Evolutionary conservation across 2,797 vertebrate genomes (phyloP), one percentile per base, ranked within the genome.

Genomic region (Harpagifer antarcticus): DNA sequence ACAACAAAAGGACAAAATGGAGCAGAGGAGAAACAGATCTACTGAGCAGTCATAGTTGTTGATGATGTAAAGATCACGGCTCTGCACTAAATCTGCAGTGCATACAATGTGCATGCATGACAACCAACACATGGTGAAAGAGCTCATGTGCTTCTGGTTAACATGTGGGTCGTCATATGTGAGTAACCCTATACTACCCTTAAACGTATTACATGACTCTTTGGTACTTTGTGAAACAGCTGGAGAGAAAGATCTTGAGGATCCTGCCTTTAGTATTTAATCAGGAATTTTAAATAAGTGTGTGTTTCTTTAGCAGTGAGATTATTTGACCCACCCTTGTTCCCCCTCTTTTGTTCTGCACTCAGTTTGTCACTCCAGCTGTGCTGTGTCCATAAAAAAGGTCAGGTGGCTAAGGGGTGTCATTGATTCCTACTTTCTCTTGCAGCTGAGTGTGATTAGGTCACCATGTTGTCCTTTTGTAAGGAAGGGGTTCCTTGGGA

Each of bases 1-100:
- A 87, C 85, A 87, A 94, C 91, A 89, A 88, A 88, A 89, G 86
- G 78, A 68, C 79, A 82, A 27, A 83, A 72, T 86, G 86, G 82
- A 83, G 61, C 58, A 82, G 74, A 74, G 62, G 76, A 61, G 76
- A 89, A 72, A 76, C 61, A 66, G 27, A 80, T 86, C 79, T 56
- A 70, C 54, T 60, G 60, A 77, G 66, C 63, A 84, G 33, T 62
- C 57, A 82, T 77, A 27, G 84, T 82, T 33, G 57, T 63, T 69
- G 72, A 66, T 61, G 57, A 57, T 56, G 61, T 54, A 72, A 68
- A 65, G 50, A 70, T 53, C 2, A 14, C 23, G 13, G n/a, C 23
- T 27, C 31, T 53, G 16, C 48, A 19, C 14, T 23, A 50, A 68
- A 57, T 44, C 48, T 73, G n/a, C 20, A 27, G 7, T 45, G 7